Conservation (phyloP, 2,888 invertebrate species). For the Dolomedes plantarius region DNA sequence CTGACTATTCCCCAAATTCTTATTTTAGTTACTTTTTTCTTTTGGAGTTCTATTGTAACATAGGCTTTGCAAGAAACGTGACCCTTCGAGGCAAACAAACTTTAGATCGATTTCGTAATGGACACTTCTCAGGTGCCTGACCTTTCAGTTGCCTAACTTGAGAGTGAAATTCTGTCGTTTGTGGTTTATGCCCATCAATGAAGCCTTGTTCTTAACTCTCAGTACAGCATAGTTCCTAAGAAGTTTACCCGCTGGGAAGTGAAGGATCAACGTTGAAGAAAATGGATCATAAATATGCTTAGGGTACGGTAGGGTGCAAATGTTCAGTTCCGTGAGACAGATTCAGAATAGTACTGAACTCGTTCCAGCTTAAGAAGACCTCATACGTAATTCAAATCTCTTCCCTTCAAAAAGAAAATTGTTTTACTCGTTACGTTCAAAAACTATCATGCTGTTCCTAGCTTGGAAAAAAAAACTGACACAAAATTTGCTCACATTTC, state of each 20-base stretch:
- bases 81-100: background rate
- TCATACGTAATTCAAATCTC: too few relatives aligned
- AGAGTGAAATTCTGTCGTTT: background rate
- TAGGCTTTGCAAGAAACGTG: background rate
- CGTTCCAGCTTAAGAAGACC: too few relatives aligned
- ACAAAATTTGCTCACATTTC: too few relatives aligned
- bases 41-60: background rate
- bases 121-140: background rate
- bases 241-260: background rate
- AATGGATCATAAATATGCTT: background rate
- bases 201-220: background rate
- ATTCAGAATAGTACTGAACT: too few relatives aligned
- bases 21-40: too few relatives aligned
- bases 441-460: too few relatives aligned
- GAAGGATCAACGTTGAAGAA: background rate
- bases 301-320: background rate
- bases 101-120: background rate
- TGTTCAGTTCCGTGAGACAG: too few relatives aligned
- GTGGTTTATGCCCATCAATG: background rate
- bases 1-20: too few relatives aligned
- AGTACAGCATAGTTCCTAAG: background rate
- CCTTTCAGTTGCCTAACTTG: background rate
- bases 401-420: too few relatives aligned
- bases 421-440: too few relatives aligned
- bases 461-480: too few relatives aligned